Evolutionary conservation across 1,140 invertebrate species (phyloP).

Genomic region (Ceratina japonica): DNA sequence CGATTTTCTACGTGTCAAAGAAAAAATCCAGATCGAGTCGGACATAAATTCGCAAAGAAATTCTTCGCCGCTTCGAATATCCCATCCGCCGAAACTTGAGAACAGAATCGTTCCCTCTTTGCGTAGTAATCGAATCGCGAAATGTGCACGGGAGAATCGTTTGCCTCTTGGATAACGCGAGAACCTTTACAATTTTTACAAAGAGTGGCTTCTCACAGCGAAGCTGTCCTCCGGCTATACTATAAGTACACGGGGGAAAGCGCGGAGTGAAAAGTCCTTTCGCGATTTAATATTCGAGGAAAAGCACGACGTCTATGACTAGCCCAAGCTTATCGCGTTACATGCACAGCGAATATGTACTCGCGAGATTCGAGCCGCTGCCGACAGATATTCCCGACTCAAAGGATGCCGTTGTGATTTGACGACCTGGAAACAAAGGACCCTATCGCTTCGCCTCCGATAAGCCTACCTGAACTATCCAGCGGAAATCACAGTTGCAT

Average conservation of each 20-base stretch:
- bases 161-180: not conserved
- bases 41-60: not conserved
- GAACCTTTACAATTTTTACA: not conserved
- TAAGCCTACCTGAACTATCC: not conserved
- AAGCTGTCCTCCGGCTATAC: too few relatives aligned
- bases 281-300: too few relatives aligned
- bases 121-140: not conserved
- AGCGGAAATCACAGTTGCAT: not conserved
- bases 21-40: not conserved
- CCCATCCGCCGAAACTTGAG: not conserved
- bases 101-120: not conserved
- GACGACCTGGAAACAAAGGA: constrained; percentile 17
- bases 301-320: too few relatives aligned
- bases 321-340: too few relatives aligned
- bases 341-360: not conserved
- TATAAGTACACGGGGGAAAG: not conserved
- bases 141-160: not conserved
- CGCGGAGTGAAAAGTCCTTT: not conserved
- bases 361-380: not conserved
- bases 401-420: not conserved
- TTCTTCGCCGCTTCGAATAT: not conserved
- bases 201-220: not conserved
- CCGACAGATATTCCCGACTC: not conserved
- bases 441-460: not conserved
- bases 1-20: too few relatives aligned